Evolutionary conservation across 2,888 invertebrate genomes (phyloP).

Genomic region (Argynnis bischoffii): DNA sequence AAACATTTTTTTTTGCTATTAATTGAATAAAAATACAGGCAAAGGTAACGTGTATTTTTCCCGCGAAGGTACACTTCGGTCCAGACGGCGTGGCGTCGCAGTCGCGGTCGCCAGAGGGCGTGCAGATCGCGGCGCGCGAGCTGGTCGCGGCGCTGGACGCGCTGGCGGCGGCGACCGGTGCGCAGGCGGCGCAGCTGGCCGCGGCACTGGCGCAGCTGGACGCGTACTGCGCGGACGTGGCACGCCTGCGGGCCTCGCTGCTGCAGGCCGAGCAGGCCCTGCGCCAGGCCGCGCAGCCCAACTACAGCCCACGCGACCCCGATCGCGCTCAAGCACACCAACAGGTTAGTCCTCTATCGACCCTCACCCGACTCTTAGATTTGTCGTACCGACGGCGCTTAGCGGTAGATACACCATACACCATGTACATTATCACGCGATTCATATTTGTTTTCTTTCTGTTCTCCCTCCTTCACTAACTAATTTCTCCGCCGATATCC

Average conservation of each 20-base stretch:
- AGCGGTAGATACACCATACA: slow-evolving; percentile 38
- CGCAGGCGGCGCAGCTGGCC: slow-evolving; percentile 86
- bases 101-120: slow-evolving; percentile 86
- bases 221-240: slow-evolving; percentile 93
- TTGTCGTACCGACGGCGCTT: slow-evolving; percentile 59
- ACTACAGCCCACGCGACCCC: slow-evolving; percentile 91
- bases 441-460: slow-evolving; percentile 72
- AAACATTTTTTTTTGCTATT: background rate
- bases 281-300: slow-evolving; percentile 90
- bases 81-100: slow-evolving; percentile 91
- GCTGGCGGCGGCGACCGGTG: slow-evolving; percentile 82
- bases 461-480: slow-evolving; percentile 71
- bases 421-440: slow-evolving; percentile 60
- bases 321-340: slow-evolving; percentile 91
- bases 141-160: slow-evolving; percentile 87
- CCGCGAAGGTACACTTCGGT: slow-evolving; percentile 90
- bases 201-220: slow-evolving; percentile 92
- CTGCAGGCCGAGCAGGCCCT: slow-evolving; percentile 94
- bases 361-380: slow-evolving; percentile 63
- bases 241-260: slow-evolving; percentile 90
- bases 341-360: slow-evolving; percentile 86
- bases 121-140: slow-evolving; percentile 87
- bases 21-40: background rate
- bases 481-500: slow-evolving; percentile 75
- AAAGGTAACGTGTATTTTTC: background rate